phyloP scores from a whole-genome alignment of 2,888 invertebrate species.

The Amphipyra berbera region DNA sequence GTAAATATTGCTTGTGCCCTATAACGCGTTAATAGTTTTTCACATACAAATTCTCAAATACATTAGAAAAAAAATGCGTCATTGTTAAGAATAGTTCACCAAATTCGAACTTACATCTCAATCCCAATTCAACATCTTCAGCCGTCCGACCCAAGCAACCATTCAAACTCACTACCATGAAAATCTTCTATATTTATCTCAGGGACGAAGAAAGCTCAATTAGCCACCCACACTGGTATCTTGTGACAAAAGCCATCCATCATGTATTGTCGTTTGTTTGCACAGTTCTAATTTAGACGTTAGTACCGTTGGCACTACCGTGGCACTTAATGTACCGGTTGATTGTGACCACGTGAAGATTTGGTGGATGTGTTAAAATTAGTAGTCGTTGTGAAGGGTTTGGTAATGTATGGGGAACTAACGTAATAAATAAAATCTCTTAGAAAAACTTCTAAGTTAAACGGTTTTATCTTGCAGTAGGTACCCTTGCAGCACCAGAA shows the following conservation, averaged over 20 bases:
- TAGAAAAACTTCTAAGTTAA: too few relatives aligned
- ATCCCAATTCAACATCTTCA: too few relatives aligned
- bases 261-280: conserved; percentile 52
- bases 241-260: conserved; percentile 48
- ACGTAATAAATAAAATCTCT: too few relatives aligned
- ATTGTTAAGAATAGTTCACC: too few relatives aligned
- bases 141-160: too few relatives aligned
- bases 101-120: too few relatives aligned
- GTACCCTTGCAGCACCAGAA: too few relatives aligned
- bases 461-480: too few relatives aligned
- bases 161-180: background rate
- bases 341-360: conserved; percentile 73
- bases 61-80: too few relatives aligned
- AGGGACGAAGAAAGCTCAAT: conserved; percentile 44
- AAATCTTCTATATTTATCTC: conserved; percentile 21
- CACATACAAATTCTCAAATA: too few relatives aligned
- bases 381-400: conserved; percentile 34
- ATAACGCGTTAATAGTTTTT: too few relatives aligned
- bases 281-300: conserved; percentile 66
- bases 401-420: conserved; percentile 4
- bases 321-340: conserved; percentile 72
- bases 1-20: too few relatives aligned
- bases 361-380: conserved; percentile 48
- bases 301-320: conserved; percentile 62
- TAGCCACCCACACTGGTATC: conserved; percentile 47